Conservation (phyloP, 2,113 vertebrate genomes). For the Neopipo cinnamomea region DNA sequence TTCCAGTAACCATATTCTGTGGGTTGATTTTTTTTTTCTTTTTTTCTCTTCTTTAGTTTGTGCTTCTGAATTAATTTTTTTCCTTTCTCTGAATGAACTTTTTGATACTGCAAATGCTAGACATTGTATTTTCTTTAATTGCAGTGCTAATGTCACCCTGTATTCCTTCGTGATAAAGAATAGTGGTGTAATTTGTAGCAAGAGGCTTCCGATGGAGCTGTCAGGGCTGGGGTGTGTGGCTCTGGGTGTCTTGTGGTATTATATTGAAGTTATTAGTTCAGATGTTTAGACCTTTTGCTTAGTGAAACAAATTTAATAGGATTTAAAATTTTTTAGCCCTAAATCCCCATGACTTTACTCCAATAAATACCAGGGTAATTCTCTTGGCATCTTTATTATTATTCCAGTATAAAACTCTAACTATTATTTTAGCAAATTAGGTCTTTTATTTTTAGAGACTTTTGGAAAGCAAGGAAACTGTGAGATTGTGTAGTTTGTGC, state of each 20-base stretch:
- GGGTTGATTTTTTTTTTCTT: background rate
- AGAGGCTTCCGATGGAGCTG: background rate
- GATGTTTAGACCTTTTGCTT: background rate
- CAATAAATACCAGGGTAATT: background rate
- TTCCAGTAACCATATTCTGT: background rate
- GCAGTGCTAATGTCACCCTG: background rate
- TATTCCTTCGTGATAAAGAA: background rate
- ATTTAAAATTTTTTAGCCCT: background rate
- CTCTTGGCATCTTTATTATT: background rate
- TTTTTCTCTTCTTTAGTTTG: background rate
- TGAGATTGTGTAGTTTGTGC: background rate
- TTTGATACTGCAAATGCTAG: background rate
- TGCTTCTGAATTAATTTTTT: background rate
- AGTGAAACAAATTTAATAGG: background rate
- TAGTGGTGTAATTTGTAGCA: background rate
- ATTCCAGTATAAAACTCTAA: background rate
- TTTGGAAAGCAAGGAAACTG: background rate
- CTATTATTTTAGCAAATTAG: background rate
- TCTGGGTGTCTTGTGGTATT: background rate
- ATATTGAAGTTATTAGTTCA: background rate
- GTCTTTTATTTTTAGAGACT: background rate
- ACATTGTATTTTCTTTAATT: slow-evolving; percentile 24
- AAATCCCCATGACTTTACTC: background rate
- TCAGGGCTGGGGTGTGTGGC: background rate
- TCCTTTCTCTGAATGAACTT: background rate